Evolutionary conservation across 2,888 invertebrate genomes (phyloP).

Genomic region (Ormyrus rosae): DNA sequence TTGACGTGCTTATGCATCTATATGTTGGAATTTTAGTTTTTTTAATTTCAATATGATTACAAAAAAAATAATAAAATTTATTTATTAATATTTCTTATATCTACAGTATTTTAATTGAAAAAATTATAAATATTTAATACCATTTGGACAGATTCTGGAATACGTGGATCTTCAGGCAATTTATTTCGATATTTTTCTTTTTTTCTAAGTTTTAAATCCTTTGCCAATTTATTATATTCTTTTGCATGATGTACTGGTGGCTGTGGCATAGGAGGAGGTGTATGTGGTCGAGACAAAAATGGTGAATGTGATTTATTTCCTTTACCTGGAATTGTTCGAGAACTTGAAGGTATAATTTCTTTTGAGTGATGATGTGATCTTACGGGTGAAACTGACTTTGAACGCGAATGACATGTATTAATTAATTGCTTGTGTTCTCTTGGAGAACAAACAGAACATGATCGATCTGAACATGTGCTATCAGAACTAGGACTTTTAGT

Average conservation of each 20-base stretch:
- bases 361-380: constrained; percentile 75
- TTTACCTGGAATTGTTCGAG: constrained; percentile 65
- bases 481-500: constrained; percentile 85
- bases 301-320: constrained; percentile 69
- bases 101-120: not conserved
- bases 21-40: constrained; percentile 25
- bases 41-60: too few relatives aligned
- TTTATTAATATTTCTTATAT: too few relatives aligned
- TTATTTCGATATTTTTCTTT: constrained; percentile 69
- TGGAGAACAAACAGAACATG: constrained; percentile 89
- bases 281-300: constrained; percentile 76
- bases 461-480: constrained; percentile 90
- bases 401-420: constrained; percentile 73
- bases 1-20: constrained; percentile 68
- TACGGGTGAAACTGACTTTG: constrained; percentile 80
- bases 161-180: constrained; percentile 71
- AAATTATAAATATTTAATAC: constrained; percentile 60
- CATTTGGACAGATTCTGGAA: constrained; percentile 73
- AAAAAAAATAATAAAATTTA: too few relatives aligned
- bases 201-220: constrained; percentile 72
- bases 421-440: constrained; percentile 74
- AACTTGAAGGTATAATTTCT: constrained; percentile 67
- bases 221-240: constrained; percentile 76
- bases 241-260: constrained; percentile 78
- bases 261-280: constrained; percentile 78